Base-by-base conservation (phyloP, 2,113 vertebrate species). In the Pseudorasbora parva region DNA sequence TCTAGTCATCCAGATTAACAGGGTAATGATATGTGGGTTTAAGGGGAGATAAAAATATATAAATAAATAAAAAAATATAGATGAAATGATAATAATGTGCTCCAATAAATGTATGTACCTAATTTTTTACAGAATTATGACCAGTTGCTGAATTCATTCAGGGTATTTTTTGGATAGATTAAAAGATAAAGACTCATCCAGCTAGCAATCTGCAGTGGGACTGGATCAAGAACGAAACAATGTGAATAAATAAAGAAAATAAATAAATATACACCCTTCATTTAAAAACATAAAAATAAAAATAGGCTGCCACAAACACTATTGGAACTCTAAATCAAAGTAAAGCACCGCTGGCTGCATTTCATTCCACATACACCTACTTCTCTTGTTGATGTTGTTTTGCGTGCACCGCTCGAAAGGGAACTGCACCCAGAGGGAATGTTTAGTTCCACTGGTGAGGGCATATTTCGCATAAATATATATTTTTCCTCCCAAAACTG, bases 391-490 rank as follows among this genome's bases (percentile, higher is more conserved):
- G 84, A 87, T 91, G 81, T 66, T 87, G 77, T 75, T 87, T 51
- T 86, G 68, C 30, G 68, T 10, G 19, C n/a, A 3, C 72, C 59
- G 87, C 91, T 86, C 82, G 84, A 90, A 92, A 88, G 89, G 92
- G 88, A 90, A 89, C 88, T 86, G 83, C 71, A 85, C 91, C 92
- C 90, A 80, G 59, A 88, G 91, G 93, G 90, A 89, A 92, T 85
- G 49, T 88, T 91, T 83, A 82, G 83, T 86, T 89, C 83, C 87
- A 76, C 82, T 85, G 88, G 89, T 72, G 86, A 88, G 84, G 84
- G 74, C 77, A 90, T 88, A 88, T 87, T 88, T 89, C 75, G 75
- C 75, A 86, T 86, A 91, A 92, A 92, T 91, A 86, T 89, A 84
- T 81, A 43, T 75, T 37, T 78, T 47, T 27, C 1, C 2, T 15